Conservation (phyloP, 2,888 invertebrate species). For the Cacoxenus indagator region DNA sequence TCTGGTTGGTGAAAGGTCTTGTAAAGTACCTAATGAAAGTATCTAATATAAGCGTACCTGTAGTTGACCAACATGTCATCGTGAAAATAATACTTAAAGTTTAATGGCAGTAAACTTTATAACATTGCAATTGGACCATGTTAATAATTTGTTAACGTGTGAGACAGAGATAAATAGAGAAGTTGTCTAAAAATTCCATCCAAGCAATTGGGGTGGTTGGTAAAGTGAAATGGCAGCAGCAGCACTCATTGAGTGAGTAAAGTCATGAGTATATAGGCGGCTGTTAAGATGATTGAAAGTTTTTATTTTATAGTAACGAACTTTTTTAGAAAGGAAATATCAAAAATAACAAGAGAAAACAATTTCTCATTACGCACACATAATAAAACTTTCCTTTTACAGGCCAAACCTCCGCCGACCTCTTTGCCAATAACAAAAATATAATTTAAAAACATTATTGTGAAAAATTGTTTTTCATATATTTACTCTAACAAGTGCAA, state of each 20-base stretch:
- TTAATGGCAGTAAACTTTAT: conserved; percentile 5
- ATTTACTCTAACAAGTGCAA: no score
- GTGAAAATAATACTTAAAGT: background rate
- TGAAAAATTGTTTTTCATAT: no score
- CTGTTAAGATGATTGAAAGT: no score
- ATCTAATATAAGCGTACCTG: no score
- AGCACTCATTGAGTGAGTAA: no score
- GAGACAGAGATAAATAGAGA: no score
- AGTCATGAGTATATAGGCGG: background rate
- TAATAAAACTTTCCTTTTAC: conserved; percentile 3
- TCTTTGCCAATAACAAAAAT: no score
- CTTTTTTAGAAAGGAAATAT: background rate
- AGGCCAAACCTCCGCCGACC: no score
- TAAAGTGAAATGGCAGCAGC: background rate
- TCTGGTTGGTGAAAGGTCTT: background rate
- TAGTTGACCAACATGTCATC: background rate
- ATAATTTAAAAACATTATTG: no score
- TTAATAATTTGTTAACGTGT: background rate
- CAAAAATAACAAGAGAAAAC: background rate
- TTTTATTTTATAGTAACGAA: no score
- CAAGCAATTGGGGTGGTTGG: no score
- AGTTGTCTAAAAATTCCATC: no score
- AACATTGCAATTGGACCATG: background rate
- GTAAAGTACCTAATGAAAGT: conserved; percentile 8
- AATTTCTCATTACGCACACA: conserved; percentile 6